phyloP scores from a whole-genome alignment of 53 echinoderm and acorn worm genomes.

The Holothuria leucospilota region DNA sequence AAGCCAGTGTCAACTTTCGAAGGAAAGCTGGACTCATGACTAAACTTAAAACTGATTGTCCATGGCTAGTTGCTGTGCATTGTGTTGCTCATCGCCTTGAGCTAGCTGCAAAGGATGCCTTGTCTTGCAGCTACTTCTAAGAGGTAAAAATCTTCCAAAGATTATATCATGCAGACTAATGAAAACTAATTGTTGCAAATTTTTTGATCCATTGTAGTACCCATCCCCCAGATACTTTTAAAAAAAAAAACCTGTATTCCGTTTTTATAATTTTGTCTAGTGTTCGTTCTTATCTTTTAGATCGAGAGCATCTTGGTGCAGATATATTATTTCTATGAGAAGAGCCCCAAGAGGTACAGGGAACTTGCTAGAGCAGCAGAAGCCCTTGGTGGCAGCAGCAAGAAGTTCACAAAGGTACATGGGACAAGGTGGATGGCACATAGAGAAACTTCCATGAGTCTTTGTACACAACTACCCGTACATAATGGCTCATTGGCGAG shows the following conservation, averaged over 20 bases:
- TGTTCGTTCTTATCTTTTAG: not conserved
- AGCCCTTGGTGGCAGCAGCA: not conserved
- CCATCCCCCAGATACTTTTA: too few species aligned
- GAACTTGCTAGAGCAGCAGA: not conserved
- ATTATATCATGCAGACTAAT: too few species aligned
- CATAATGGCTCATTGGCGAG: not conserved
- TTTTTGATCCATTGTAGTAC: too few species aligned
- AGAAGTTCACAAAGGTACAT: not conserved
- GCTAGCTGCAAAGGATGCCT: not conserved
- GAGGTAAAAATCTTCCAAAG: not conserved
- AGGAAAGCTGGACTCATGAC: not conserved
- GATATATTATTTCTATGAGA: constrained; percentile 5
- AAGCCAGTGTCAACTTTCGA: not conserved
- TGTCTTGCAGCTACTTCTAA: not conserved
- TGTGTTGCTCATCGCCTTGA: constrained; percentile 4
- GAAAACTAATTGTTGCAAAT: too few species aligned
- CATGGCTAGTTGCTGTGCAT: not conserved
- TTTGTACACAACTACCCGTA: not conserved
- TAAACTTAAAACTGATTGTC: not conserved
- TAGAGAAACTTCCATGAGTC: not conserved
- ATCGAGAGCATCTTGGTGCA: not conserved
- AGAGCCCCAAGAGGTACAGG: not conserved
- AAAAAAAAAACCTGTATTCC: too few species aligned
- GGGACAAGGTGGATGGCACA: constrained; percentile 7
- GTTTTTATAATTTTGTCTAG: too few species aligned